phyloP scores from a whole-genome alignment of 2,888 invertebrate species.

The Diplolepis rosae region DNA sequence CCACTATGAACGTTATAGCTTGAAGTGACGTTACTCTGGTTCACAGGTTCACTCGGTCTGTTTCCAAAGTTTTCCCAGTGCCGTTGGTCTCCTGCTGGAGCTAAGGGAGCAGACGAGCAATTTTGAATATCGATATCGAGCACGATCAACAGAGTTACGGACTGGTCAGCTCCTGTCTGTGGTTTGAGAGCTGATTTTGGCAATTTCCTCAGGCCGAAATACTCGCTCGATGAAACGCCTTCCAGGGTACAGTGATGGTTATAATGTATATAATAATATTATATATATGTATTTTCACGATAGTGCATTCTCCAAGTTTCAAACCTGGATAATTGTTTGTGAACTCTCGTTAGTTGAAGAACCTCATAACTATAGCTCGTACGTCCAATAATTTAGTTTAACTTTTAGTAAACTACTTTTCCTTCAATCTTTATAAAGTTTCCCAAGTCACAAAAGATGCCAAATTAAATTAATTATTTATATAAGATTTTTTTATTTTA shows the following conservation, averaged over 20 bases:
- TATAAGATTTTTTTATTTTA: too few relatives aligned
- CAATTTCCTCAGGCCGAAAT: constrained; percentile 35
- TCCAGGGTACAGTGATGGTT: too few relatives aligned
- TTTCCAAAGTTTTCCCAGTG: constrained; percentile 42
- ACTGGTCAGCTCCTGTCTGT: constrained; percentile 35
- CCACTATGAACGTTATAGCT: constrained; percentile 41
- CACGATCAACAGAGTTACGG: constrained; percentile 41
- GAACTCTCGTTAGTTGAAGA: constrained; percentile 11
- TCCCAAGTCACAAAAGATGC: background rate
- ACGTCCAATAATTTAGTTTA: background rate
- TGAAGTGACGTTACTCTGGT: constrained; percentile 37
- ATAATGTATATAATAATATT: constrained; percentile 2
- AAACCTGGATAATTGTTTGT: constrained; percentile 8
- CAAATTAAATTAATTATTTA: too few relatives aligned
- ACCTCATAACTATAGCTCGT: background rate
- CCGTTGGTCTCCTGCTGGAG: constrained; percentile 40
- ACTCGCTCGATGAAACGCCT: constrained; percentile 11
- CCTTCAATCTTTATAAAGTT: background rate
- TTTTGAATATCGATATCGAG: constrained; percentile 47
- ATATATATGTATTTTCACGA: constrained; percentile 2
- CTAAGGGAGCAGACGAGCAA: constrained; percentile 42
- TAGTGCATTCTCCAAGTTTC: constrained; percentile 1
- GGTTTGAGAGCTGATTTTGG: constrained; percentile 37
- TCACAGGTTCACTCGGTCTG: constrained; percentile 36
- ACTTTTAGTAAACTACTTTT: background rate